Percentiles rank a stretch among this genome's conserved stretches.
Conservation (phyloP, 2,797 vertebrate genomes). For the Enteromius trimaculatus region DNA sequence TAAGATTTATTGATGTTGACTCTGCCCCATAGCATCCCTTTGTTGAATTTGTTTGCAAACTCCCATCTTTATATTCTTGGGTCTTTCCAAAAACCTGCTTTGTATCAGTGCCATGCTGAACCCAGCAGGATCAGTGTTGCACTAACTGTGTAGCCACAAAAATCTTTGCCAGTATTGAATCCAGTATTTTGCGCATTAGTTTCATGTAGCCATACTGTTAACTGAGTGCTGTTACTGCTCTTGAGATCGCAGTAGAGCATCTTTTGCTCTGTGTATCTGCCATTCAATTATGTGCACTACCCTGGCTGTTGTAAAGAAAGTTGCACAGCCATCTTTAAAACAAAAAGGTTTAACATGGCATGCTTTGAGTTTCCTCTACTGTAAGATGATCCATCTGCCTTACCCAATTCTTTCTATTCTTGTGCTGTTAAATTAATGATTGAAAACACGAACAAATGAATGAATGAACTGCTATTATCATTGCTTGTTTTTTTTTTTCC, state of each 20-base stretch:
- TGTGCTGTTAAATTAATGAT: neutral
- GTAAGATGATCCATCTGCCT: conserved; percentile 13
- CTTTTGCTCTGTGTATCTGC: conserved; percentile 23
- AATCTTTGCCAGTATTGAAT: conserved; percentile 31
- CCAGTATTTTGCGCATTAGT: conserved; percentile 37
- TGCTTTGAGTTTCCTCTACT: conserved; percentile 13
- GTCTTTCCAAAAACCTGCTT: conserved; percentile 1
- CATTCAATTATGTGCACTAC: conserved; percentile 10
- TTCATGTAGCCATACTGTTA: conserved; percentile 46
- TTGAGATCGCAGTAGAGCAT: conserved; percentile 24
- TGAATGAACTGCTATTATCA: neutral
- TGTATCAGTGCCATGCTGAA: conserved; percentile 56
- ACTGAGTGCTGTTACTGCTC: conserved; percentile 18
- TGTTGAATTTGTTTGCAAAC: conserved; percentile 23
- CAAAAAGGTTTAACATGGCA: neutral
- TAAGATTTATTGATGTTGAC: neutral
- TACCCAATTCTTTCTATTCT: conserved; percentile 1
- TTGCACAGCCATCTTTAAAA: neutral
- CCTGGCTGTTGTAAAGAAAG: neutral
- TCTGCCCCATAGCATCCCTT: conserved; percentile 44
- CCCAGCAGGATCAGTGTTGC: conserved; percentile 66
- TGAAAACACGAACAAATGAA: neutral
- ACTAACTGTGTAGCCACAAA: conserved; percentile 64
- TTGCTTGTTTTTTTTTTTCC: neutral
- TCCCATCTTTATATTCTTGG: conserved; percentile 32